phyloP scores from a whole-genome alignment of 2,888 invertebrate species.

The Anodontia alba region DNA sequence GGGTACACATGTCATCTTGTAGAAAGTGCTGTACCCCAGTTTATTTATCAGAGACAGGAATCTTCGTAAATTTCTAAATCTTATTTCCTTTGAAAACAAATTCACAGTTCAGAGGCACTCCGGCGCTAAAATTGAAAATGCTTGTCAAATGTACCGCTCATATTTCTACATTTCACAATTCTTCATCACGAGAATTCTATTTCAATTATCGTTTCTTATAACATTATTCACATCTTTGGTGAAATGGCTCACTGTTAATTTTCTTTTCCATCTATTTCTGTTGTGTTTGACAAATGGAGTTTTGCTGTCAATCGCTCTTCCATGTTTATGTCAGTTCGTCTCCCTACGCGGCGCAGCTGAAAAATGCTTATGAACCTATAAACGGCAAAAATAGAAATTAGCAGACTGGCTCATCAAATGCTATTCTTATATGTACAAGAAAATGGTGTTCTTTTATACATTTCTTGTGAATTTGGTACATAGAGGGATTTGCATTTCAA shows the following conservation, averaged over 20 bases:
- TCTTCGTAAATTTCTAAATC: background rate
- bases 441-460: too few species aligned
- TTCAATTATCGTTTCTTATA: conserved; percentile 29
- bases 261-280: background rate
- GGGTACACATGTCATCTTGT: too few species aligned
- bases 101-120: background rate
- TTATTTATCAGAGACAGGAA: too few species aligned
- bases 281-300: conserved; percentile 9
- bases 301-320: background rate
- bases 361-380: too few species aligned
- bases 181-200: conserved; percentile 7
- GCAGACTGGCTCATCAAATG: too few species aligned
- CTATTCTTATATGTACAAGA: too few species aligned
- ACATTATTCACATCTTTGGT: conserved; percentile 26
- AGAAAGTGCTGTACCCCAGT: too few species aligned
- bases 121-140: conserved; percentile 15
- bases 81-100: conserved; percentile 2
- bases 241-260: conserved; percentile 19
- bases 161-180: conserved; percentile 23
- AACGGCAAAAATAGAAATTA: too few species aligned
- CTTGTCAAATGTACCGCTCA: conserved; percentile 24
- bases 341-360: too few species aligned
- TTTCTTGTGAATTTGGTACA: too few species aligned
- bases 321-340: too few species aligned
- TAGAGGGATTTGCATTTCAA: too few species aligned